A percentile compares a stretch with the other conserved stretches of the same genome.
Conservation (phyloP, 1,140 invertebrate species). For the Drosophila malerkotliana region DNA sequence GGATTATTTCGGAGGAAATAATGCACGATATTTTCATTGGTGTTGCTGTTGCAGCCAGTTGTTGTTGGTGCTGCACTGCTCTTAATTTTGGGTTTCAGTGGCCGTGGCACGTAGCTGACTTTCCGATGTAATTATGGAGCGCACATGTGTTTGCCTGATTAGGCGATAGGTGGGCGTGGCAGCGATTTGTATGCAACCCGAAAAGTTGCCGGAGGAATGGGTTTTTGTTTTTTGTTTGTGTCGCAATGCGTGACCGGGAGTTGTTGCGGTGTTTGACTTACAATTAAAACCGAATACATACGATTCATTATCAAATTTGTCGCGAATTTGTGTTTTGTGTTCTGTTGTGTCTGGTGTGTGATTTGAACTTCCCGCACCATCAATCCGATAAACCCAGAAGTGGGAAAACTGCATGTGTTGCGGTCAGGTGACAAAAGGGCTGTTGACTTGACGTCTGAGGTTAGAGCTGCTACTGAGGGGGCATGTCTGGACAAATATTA, state of each 20-base stretch:
- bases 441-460: constrained; percentile 22
- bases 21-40: constrained; percentile 35
- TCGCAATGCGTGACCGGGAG: constrained; percentile 66
- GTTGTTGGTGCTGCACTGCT: constrained; percentile 53
- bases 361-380: constrained; percentile 2
- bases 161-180: constrained; percentile 63
- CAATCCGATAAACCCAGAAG: neutral
- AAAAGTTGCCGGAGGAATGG: constrained; percentile 7
- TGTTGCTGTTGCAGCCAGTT: constrained; percentile 30
- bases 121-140: constrained; percentile 73
- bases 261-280: constrained; percentile 77
- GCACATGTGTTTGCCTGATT: constrained; percentile 81
- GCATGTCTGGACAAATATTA: constrained; percentile 17
- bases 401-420: constrained; percentile 35
- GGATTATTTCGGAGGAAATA: constrained; percentile 61
- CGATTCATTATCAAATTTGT: constrained; percentile 79
- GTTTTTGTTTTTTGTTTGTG: neutral
- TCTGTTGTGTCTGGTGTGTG: neutral
- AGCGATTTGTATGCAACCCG: constrained; percentile 64
- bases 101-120: constrained; percentile 59
- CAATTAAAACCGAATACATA: constrained; percentile 69
- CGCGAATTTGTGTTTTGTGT: constrained; percentile 61
- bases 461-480: constrained; percentile 10
- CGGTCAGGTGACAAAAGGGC: constrained; percentile 49
- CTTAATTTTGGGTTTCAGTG: constrained; percentile 79